Evolutionary conservation across 2,888 invertebrate genomes (phyloP), one percentile per base, ranked within the genome.

Genomic region (Cephus rjabovi): DNA sequence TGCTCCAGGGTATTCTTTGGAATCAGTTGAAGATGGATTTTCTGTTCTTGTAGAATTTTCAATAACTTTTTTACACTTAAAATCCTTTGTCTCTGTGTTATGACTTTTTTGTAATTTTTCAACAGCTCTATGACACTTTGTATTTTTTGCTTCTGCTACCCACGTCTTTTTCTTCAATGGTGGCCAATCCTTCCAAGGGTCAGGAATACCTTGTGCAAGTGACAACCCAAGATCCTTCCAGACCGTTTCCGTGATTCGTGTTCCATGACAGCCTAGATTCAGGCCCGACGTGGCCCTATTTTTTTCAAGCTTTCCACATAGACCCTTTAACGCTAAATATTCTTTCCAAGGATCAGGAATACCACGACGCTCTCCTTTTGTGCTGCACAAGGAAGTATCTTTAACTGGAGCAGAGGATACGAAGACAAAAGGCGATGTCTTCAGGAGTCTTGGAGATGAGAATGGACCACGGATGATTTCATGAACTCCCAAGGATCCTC

Each of bases 321-420:
- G 74, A 34, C 80, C 83, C 34, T 75, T 75, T 71, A 80, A 75
- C 1, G 80, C 79, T 3, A 84, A 79, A 75, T 85, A 85, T 70
- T 87, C 85, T 34, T 78, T 76, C 86, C 86, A 86, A 30, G 85
- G 82, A 80, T 87, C 83, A 6, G 87, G 87, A 33, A 87, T 87
- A 0, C 87, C 87, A n/a, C 77, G 80, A 35, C 80, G 77, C 31
- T 80, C 77, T 12, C 69, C 73, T 33, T 70, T 30, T 34, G 6
- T 6, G 9, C 30, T 33, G 33, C 33, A 31, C 12, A 11, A 34
- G 31, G 33, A 33, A 31, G 31, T 34, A 34, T 31, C 33, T 15
- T 34, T 4, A 71, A 12, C 71, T 2, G 56, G 23, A 56, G 56
- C 23, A 9, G 56, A 23, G 31, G 81, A 79, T 37, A 79, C 30